Conservation (phyloP, 2,113 vertebrate genomes). For the Puffinus mauretanicus region DNA sequence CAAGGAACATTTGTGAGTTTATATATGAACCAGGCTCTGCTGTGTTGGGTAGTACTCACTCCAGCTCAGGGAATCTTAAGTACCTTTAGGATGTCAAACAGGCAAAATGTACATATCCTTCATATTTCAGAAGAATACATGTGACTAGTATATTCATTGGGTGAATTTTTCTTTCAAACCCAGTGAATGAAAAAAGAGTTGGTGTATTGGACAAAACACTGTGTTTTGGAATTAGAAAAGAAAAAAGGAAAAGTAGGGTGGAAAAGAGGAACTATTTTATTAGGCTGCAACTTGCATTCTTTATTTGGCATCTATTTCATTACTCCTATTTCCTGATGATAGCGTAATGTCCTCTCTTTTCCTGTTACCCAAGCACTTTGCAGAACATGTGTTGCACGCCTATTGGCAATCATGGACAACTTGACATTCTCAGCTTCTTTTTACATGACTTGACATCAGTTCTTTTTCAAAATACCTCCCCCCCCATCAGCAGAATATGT, state of each 20-base stretch:
- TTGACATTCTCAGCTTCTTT: slow-evolving; percentile 33
- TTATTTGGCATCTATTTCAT: slow-evolving; percentile 66
- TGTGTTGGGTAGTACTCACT: neutral
- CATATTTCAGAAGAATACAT: neutral
- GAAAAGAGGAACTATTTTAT: slow-evolving; percentile 51
- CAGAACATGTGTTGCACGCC: slow-evolving; percentile 60
- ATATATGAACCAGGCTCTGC: neutral
- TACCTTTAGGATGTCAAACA: neutral
- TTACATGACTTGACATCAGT: neutral
- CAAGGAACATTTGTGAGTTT: neutral
- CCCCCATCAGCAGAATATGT: neutral
- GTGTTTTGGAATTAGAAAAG: slow-evolving; percentile 23
- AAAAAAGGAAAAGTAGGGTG: slow-evolving; percentile 16
- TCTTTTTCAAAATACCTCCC: neutral
- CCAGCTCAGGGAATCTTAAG: neutral
- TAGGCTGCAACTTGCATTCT: slow-evolving; percentile 15
- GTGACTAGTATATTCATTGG: neutral
- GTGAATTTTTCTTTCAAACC: neutral
- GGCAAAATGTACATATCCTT: neutral
- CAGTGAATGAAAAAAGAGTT: neutral
- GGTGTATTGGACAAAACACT: neutral
- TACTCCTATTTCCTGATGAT: slow-evolving; percentile 67
- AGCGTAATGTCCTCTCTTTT: slow-evolving; percentile 72
- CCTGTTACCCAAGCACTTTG: slow-evolving; percentile 75
- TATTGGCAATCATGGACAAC: slow-evolving; percentile 55